Evolutionary conservation across 2,888 invertebrate species (phyloP).

Genomic region (Tribolium freemani): DNA sequence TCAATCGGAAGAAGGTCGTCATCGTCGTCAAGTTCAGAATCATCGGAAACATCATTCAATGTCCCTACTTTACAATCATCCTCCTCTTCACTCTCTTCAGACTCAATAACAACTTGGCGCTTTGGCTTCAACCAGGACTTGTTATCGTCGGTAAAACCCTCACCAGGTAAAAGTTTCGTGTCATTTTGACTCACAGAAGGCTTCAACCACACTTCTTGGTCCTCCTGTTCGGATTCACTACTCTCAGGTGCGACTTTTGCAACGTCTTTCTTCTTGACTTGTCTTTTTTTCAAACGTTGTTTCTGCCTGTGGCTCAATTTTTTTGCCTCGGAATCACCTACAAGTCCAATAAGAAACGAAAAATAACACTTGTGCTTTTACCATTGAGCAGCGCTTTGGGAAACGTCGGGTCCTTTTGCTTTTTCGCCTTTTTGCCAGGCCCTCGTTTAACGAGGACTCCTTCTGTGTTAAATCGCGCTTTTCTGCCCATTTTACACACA

Average conservation of each 20-base stretch:
- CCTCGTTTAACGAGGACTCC: slow-evolving; percentile 81
- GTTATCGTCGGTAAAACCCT: slow-evolving; percentile 38
- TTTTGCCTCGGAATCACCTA: slow-evolving; percentile 67
- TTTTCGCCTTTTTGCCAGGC: slow-evolving; percentile 88
- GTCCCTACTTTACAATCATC: slow-evolving; percentile 57
- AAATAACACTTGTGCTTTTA: slow-evolving; percentile 53
- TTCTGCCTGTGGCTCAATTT: slow-evolving; percentile 72
- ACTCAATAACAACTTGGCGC: slow-evolving; percentile 61
- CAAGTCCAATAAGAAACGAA: background rate
- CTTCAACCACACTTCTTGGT: background rate
- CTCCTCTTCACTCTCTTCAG: slow-evolving; percentile 53
- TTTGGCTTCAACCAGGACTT: slow-evolving; percentile 72
- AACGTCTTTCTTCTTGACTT: slow-evolving; percentile 70
- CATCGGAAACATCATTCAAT: slow-evolving; percentile 60
- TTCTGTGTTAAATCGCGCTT: slow-evolving; percentile 83
- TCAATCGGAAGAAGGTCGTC: slow-evolving; percentile 87
- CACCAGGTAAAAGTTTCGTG: slow-evolving; percentile 52
- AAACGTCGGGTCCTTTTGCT: slow-evolving; percentile 86
- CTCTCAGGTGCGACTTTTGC: background rate
- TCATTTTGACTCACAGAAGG: slow-evolving; percentile 56
- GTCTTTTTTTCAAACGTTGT: slow-evolving; percentile 68
- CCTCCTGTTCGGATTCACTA: slow-evolving; percentile 1
- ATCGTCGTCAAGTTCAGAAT: slow-evolving; percentile 59
- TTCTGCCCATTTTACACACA: slow-evolving; percentile 82
- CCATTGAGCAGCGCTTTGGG: slow-evolving; percentile 71